A percentile compares a stretch with the other conserved stretches of the same genome.
Evolutionary conservation across 2,888 invertebrate species (phyloP).

Genomic region (Clostera curtula): DNA sequence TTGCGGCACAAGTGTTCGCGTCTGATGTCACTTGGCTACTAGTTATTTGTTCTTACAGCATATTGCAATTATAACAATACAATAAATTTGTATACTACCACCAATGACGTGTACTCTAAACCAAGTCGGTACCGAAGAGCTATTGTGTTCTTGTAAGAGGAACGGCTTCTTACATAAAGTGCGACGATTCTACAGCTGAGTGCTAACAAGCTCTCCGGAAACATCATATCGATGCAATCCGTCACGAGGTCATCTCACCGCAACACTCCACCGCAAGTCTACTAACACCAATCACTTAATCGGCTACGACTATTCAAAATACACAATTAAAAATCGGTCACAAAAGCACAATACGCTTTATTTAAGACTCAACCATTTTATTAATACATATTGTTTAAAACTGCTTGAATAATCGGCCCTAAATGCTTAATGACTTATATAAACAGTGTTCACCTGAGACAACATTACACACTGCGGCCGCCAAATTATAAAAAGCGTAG

Average conservation of each 20-base stretch:
- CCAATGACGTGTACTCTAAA: too few species aligned
- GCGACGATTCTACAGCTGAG: slow-evolving; percentile 30
- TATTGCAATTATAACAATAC: slow-evolving; percentile 1
- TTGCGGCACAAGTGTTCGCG: slow-evolving; percentile 41
- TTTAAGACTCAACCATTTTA: slow-evolving; percentile 10
- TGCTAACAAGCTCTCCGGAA: slow-evolving; percentile 38
- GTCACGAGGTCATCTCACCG: slow-evolving; percentile 39
- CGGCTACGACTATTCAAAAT: too few species aligned
- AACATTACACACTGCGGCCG: slow-evolving; percentile 40
- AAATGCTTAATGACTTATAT: slow-evolving; percentile 27
- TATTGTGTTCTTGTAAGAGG: neutral
- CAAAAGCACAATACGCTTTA: too few species aligned
- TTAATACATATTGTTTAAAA: slow-evolving; percentile 18
- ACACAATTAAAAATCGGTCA: too few species aligned
- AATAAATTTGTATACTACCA: too few species aligned
- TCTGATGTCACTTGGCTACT: slow-evolving; percentile 35
- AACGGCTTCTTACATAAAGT: slow-evolving; percentile 34
- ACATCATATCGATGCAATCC: slow-evolving; percentile 34
- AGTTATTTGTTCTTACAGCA: slow-evolving; percentile 12
- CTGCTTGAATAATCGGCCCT: slow-evolving; percentile 14
- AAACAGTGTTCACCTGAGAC: slow-evolving; percentile 41
- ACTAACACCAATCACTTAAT: too few species aligned
- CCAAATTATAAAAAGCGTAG: slow-evolving; percentile 25
- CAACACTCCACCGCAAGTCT: slow-evolving; percentile 21
- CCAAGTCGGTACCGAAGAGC: too few species aligned